phyloP scores from a whole-genome alignment of 2,113 vertebrate species.

The Egretta garzetta region DNA sequence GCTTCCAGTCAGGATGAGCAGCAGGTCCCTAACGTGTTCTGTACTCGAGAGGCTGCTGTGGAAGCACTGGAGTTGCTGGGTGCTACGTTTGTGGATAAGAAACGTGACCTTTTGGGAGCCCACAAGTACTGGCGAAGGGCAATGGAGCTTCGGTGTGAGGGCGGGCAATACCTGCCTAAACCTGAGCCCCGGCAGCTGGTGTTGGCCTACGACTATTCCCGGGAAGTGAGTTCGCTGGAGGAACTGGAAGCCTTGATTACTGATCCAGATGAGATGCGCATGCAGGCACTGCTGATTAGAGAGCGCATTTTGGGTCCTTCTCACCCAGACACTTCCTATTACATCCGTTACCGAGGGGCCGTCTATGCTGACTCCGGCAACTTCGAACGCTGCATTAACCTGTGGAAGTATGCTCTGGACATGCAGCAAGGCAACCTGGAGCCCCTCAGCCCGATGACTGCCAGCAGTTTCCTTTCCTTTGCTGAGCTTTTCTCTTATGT shows the following conservation, averaged over 20 bases:
- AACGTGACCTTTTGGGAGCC: slow-evolving; percentile 89
- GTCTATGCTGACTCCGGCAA: slow-evolving; percentile 94
- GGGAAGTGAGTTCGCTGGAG: slow-evolving; percentile 83
- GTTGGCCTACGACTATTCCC: slow-evolving; percentile 87
- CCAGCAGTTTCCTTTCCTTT: slow-evolving; percentile 94
- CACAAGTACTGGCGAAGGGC: slow-evolving; percentile 92
- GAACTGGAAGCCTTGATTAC: slow-evolving; percentile 93
- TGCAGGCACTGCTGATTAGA: slow-evolving; percentile 90
- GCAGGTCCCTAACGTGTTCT: not conserved
- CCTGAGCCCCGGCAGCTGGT: slow-evolving; percentile 85
- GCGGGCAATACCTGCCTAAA: slow-evolving; percentile 77
- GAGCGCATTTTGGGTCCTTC: slow-evolving; percentile 94
- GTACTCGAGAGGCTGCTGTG: slow-evolving; percentile 82
- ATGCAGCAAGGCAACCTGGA: slow-evolving; percentile 96
- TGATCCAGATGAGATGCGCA: slow-evolving; percentile 94
- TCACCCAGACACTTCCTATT: slow-evolving; percentile 94
- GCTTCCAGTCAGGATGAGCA: not conserved
- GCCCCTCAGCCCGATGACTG: slow-evolving; percentile 95
- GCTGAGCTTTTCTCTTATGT: slow-evolving; percentile 96
- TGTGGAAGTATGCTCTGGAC: slow-evolving; percentile 95
- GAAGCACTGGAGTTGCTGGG: slow-evolving; percentile 91
- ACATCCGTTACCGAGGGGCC: slow-evolving; percentile 92
- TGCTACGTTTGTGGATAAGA: slow-evolving; percentile 95
- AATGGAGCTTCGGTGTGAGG: slow-evolving; percentile 89
- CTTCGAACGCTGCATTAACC: slow-evolving; percentile 91